Percentiles rank a stretch among this genome's conserved stretches.
Conservation (phyloP, 2,797 vertebrate species). For the Siniperca obscura region DNA sequence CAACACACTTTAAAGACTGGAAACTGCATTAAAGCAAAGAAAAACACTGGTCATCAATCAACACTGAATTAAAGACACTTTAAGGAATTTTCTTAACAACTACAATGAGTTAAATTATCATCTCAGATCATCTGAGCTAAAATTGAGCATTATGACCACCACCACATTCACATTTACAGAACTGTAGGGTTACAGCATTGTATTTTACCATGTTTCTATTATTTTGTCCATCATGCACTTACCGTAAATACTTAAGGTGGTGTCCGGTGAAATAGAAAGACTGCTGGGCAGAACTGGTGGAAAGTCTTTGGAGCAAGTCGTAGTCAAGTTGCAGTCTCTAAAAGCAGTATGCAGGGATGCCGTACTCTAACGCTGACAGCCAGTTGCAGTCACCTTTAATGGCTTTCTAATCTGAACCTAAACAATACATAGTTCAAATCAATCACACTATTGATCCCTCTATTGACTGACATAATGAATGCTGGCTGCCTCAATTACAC, state of each 20-base stretch:
- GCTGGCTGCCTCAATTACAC: slow-evolving; percentile 37
- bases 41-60: not conserved
- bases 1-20: not conserved
- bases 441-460: slow-evolving; percentile 56
- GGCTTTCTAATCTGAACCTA: slow-evolving; percentile 42
- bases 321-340: no score
- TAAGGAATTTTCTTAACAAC: not conserved
- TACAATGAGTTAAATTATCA: not conserved
- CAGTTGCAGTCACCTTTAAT: slow-evolving; percentile 29
- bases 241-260: not conserved
- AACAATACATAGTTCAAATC: slow-evolving; percentile 51
- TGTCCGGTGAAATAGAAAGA: not conserved
- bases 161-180: not conserved
- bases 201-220: not conserved
- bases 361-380: not conserved
- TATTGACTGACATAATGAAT: slow-evolving; percentile 52
- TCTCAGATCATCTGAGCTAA: not conserved
- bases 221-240: not conserved
- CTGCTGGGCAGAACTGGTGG: not conserved
- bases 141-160: not conserved
- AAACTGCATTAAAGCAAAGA: not conserved
- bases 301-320: not conserved
- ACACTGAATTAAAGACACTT: not conserved
- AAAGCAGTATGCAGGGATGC: not conserved
- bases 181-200: not conserved